Evolutionary conservation across 1,140 invertebrate genomes (phyloP), one percentile per base, ranked within the genome.

Genomic region (Tetramorium alpestre): DNA sequence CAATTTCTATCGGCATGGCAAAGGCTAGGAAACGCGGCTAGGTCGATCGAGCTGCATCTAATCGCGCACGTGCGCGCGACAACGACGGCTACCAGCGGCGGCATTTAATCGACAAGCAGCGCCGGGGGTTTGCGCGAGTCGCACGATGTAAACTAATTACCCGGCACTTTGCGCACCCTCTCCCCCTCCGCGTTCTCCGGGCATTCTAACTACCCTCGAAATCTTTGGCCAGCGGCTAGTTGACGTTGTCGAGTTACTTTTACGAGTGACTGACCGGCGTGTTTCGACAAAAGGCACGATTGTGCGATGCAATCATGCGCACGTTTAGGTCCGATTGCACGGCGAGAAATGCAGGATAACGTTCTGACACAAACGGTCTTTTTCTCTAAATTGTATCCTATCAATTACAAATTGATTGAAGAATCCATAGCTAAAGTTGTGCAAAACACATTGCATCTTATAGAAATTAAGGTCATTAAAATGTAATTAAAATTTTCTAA

Each of bases 91-190:
- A 89, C 65, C 78, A 56, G 58, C 87, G 77, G 62, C 87, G 82
- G 77, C 88, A 81, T 92, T 92, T 93, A 92, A 92, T 93, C 89
- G 81, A 90, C 87, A 87, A 86, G 86, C 86, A 73, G 54, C 88
- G 47, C 54, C 38, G 69, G 62, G 90, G 87, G 90, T 93, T 93
- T 88, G 88, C 90, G 88, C 89, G 88, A 87, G 78, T 89, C 88
- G 87, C 89, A 87, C 92, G 88, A 92, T 88, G 92, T 94, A 93
- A 94, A 92, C 93, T 94, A 94, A 94, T 94, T 94, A 93, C 92
- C 90, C 89, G 89, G 91, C 91, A 91, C 92, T 92, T 93, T 92
- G 86, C 92, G 87, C 92, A 85, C 87, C 81, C 58, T 72, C 77
- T 86, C 64, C 22, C 47, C 51, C 7, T 16, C 10, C 33, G 8